Base-by-base conservation (phyloP, 2,113 vertebrate genomes). In the Varanus komodoensis region DNA sequence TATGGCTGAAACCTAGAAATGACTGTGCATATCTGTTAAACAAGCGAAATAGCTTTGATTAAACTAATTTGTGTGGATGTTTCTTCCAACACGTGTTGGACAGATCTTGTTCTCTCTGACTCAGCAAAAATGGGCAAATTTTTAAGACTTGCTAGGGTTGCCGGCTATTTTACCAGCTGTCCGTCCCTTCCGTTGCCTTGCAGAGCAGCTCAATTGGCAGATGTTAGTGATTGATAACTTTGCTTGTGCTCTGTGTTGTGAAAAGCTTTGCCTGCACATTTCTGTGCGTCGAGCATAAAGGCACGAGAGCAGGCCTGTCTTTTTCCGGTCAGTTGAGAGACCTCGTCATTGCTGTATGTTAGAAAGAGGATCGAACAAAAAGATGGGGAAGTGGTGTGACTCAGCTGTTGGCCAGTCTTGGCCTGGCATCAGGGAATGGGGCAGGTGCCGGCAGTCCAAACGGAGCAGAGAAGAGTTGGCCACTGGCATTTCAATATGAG, bases 1-100 rank as follows among this genome's bases (percentile, higher is more conserved):
- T 86, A 82, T 3, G 8, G 79, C 90, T 79, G 48, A 93, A 15
- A 17, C 44, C 4, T 57, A 87, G 86, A 38, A 73, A 89, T 68
- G 86, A 34, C 83, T 90, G 89, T 93, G 92, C 77, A 84, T 78
- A 82, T 90, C 19, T 81, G 89, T 90, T 86, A 88, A 87, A 92
- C 84, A 92, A 84, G 80, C 93, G 92, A 93, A 93, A 84, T 11
- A 89, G 91, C 91, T 57, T 94, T 52, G 67, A 89, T 91, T 95
- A 93, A 71, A 92, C 88, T 21, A 84, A 54, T 91, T 92, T 92
- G 48, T 93, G 84, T 25, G 93, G 90, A 89, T 89, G 93, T 95
- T 96, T 84, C 64, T 90, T 0, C 9, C 92, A 87, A 94, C 91
- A 78, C 83, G 71, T 69, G 86, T 81, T 90, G 77, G 67, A 88